Percentiles rank a stretch among this genome's conserved stretches.
Evolutionary conservation across 2,113 vertebrate genomes (phyloP).

Genomic region (Chelonoidis abingdonii): DNA sequence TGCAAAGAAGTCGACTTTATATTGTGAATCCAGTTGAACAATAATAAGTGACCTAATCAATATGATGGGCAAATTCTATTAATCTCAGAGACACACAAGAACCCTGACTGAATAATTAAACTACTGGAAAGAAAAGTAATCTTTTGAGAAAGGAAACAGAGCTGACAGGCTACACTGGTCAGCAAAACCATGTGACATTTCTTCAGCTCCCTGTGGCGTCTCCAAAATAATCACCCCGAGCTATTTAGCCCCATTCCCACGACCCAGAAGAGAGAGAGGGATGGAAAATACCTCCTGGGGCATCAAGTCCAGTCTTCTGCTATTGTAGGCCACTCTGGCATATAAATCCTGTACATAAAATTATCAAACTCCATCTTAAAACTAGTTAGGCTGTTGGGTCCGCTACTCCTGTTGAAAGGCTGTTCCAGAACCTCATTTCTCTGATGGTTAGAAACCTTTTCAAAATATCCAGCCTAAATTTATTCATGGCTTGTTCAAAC

Average conservation of each 20-base stretch:
- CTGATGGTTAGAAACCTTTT: background rate
- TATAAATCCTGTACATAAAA: background rate
- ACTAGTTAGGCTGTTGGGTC: background rate
- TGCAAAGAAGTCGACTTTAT: conserved; percentile 38
- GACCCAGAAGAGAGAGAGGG: background rate
- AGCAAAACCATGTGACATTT: background rate
- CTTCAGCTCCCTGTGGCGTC: background rate
- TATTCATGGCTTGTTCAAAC: background rate
- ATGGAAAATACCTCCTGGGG: background rate
- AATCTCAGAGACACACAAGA: conserved; percentile 2
- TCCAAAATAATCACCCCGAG: background rate
- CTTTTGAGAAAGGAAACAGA: conserved; percentile 36
- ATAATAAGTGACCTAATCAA: conserved; percentile 67
- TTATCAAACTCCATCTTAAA: background rate
- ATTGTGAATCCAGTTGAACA: conserved; percentile 45
- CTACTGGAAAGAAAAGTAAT: conserved; percentile 29
- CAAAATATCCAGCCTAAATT: background rate
- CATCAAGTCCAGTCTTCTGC: background rate
- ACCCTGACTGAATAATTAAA: conserved; percentile 10
- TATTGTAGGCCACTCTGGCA: background rate
- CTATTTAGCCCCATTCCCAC: background rate
- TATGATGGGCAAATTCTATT: conserved; percentile 57
- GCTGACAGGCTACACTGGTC: background rate
- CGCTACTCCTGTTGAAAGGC: background rate
- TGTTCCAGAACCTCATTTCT: background rate